A percentile compares a stretch with the other conserved stretches of the same genome.
Conservation (phyloP, 2,888 invertebrate genomes). For the Troilus luridus region DNA sequence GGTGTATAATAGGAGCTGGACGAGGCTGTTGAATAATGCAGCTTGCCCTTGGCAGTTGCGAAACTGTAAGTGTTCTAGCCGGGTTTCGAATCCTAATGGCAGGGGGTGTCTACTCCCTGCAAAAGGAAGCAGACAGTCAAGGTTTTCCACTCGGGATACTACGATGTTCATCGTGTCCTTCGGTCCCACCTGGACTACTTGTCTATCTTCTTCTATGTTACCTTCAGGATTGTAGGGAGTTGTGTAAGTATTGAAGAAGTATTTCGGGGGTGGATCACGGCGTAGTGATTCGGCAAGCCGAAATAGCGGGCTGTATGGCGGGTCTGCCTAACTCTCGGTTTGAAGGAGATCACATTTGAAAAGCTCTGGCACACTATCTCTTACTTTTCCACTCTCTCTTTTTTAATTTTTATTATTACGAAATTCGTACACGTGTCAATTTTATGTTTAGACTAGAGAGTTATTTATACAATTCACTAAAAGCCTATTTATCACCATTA, state of each 20-base stretch:
- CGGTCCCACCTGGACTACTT: slow-evolving; percentile 6
- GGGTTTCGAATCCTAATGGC: slow-evolving; percentile 27
- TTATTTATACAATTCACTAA: too few relatives aligned
- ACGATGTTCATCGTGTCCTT: slow-evolving; percentile 39
- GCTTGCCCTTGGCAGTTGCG: slow-evolving; percentile 45
- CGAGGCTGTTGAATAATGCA: slow-evolving; percentile 36
- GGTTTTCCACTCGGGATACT: background rate
- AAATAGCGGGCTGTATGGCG: background rate
- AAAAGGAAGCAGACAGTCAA: slow-evolving; percentile 36
- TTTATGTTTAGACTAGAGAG: too few relatives aligned
- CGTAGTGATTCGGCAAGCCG: slow-evolving; percentile 14
- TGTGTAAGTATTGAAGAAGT: background rate
- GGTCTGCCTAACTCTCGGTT: background rate
- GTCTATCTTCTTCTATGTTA: background rate
- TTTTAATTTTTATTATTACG: too few relatives aligned
- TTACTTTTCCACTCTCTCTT: too few relatives aligned
- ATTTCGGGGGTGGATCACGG: slow-evolving; percentile 38
- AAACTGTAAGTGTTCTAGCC: slow-evolving; percentile 42
- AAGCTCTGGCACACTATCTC: too few relatives aligned
- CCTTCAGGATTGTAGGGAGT: background rate
- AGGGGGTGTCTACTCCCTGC: slow-evolving; percentile 4
- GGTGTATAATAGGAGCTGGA: slow-evolving; percentile 33
- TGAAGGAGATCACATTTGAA: background rate
- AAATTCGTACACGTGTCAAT: too few relatives aligned
- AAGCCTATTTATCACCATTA: too few relatives aligned